These are phyloP conservation scores for Eublepharis macularius DNA, from an alignment of 2,113 vertebrate species.

Conservation along the genomic window DNA sequence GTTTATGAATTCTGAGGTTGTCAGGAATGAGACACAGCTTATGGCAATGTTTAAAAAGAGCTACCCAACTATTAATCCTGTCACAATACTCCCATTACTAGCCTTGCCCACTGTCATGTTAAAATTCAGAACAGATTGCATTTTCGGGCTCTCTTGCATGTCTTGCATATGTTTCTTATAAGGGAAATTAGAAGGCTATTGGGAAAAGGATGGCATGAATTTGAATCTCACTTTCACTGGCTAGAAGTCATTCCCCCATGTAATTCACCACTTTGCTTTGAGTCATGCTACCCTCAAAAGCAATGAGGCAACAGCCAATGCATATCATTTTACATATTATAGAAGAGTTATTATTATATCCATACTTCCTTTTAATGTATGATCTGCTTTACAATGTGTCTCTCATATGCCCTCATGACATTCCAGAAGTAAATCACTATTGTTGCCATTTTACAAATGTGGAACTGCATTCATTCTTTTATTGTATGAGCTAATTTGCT, in stretches of 20 bases:
- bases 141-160: neutral
- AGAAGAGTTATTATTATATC: constrained; percentile 4
- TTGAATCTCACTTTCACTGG: constrained; percentile 25
- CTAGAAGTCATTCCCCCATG: constrained; percentile 22
- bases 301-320: constrained; percentile 5
- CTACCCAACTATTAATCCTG: constrained; percentile 21
- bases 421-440: constrained; percentile 9
- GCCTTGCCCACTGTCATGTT: constrained; percentile 16
- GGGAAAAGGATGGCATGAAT: constrained; percentile 25
- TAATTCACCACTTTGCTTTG: constrained; percentile 17
- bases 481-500: constrained; percentile 2
- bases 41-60: neutral
- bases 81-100: constrained; percentile 18
- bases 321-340: constrained; percentile 29
- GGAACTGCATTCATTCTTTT: neutral
- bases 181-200: constrained; percentile 18
- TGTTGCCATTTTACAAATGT: neutral
- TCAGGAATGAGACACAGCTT: neutral
- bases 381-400: constrained; percentile 1
- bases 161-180: constrained; percentile 27
- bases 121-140: constrained; percentile 30
- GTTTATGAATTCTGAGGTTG: neutral
- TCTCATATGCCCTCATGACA: constrained; percentile 4
- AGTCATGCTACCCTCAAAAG: constrained; percentile 10
- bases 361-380: neutral